Conservation (phyloP, 2,113 vertebrate genomes). For the Plotosus lineatus region DNA sequence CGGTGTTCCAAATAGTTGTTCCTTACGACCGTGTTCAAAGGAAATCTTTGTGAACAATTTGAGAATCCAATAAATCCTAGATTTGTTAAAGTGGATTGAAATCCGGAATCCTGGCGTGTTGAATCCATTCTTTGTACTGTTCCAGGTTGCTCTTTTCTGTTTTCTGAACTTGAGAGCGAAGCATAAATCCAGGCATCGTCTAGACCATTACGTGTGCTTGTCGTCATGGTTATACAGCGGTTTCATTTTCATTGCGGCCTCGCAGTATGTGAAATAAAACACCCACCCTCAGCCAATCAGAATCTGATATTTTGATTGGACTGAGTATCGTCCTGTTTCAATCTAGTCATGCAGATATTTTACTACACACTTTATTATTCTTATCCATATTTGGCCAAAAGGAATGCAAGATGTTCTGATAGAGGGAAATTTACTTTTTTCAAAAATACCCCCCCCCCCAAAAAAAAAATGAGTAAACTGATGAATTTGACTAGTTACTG, state of each 20-base stretch:
- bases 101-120: too few species aligned
- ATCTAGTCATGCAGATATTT: too few species aligned
- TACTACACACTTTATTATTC: not conserved
- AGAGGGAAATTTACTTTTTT: not conserved
- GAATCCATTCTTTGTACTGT: too few species aligned
- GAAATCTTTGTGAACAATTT: too few species aligned
- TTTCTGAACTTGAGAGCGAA: not conserved
- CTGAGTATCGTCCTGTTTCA: not conserved
- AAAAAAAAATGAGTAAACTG: not conserved
- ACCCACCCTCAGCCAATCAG: not conserved
- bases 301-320: not conserved
- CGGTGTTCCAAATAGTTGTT: too few species aligned
- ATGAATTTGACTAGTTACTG: not conserved
- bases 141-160: too few species aligned
- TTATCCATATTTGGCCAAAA: not conserved
- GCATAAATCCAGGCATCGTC: not conserved
- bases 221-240: not conserved
- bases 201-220: not conserved
- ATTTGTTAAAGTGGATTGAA: too few species aligned
- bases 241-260: not conserved
- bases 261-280: not conserved
- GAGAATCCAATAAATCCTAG: too few species aligned
- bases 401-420: too few species aligned
- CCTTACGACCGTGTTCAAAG: too few species aligned
- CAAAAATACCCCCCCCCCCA: too few species aligned